These are phyloP conservation scores for Pseudochromis fuscus DNA, from an alignment of 2,797 vertebrate species.

Conservation along the genomic window DNA sequence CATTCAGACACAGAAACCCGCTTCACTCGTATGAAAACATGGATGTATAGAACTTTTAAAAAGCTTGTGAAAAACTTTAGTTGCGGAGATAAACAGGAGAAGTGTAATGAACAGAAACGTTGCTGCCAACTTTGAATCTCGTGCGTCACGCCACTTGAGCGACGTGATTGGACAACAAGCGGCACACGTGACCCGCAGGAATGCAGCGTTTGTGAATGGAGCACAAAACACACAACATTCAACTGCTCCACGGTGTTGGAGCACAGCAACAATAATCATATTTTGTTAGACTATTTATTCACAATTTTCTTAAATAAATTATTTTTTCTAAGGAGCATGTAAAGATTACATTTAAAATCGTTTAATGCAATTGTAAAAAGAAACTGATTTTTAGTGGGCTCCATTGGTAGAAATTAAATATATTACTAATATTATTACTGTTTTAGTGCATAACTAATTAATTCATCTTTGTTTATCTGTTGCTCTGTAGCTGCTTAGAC, in stretches of 20 bases:
- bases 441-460: too few species aligned
- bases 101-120: conserved; percentile 42
- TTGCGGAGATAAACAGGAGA: background rate
- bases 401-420: background rate
- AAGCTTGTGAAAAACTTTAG: background rate
- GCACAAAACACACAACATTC: too few species aligned
- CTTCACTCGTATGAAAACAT: conserved; percentile 48
- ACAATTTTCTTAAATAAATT: background rate
- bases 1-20: conserved; percentile 41
- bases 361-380: background rate
- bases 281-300: too few species aligned
- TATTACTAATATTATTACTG: too few species aligned
- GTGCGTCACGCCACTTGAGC: conserved; percentile 51
- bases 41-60: background rate
- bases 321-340: background rate
- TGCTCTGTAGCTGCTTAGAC: too few species aligned
- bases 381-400: too few species aligned
- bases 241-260: too few species aligned
- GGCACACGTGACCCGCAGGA: conserved; percentile 55
- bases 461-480: too few species aligned
- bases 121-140: conserved; percentile 79
- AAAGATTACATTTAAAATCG: background rate
- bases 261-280: too few species aligned
- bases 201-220: background rate
- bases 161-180: conserved; percentile 58